Evolutionary conservation across 2,797 vertebrate species (phyloP).

Genomic region (Tiaroga cobitis): DNA sequence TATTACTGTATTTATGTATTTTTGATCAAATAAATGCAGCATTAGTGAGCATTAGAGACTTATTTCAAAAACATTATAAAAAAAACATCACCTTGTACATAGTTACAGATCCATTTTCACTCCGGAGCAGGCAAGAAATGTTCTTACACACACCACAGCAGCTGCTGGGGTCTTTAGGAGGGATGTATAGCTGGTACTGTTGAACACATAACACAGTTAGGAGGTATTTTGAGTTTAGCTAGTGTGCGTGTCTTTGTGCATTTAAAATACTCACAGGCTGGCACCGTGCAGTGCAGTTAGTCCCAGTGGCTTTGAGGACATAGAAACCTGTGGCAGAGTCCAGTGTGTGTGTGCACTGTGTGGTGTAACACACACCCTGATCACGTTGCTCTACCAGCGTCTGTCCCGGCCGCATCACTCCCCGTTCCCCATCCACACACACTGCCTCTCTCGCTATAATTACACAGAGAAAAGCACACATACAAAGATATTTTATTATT

Average conservation of each 20-base stretch:
- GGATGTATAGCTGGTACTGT: conserved; percentile 93
- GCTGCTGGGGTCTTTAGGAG: conserved; percentile 84
- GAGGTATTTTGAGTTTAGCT: neutral
- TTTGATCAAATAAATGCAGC: neutral
- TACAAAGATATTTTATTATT: neutral
- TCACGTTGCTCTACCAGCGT: conserved; percentile 85
- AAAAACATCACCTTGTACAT: conserved; percentile 82
- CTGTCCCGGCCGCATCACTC: conserved; percentile 90
- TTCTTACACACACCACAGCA: conserved; percentile 95
- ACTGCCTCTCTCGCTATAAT: conserved; percentile 87
- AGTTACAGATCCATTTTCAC: conserved; percentile 84
- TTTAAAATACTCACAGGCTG: conserved; percentile 78
- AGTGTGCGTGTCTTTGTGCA: neutral
- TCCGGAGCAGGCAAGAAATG: conserved; percentile 86
- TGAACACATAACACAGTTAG: conserved; percentile 44
- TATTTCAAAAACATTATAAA: too few relatives aligned
- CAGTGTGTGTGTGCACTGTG: conserved; percentile 82
- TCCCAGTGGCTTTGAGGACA: conserved; percentile 78
- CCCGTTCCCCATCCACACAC: conserved; percentile 86
- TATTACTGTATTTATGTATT: neutral
- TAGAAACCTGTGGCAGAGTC: conserved; percentile 87
- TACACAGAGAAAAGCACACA: conserved; percentile 25
- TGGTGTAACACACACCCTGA: conserved; percentile 83
- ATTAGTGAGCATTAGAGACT: too few relatives aligned
- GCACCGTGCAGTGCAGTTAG: conserved; percentile 88